Conservation (phyloP, 2,888 invertebrate genomes). For the Rhagonycha lutea region DNA sequence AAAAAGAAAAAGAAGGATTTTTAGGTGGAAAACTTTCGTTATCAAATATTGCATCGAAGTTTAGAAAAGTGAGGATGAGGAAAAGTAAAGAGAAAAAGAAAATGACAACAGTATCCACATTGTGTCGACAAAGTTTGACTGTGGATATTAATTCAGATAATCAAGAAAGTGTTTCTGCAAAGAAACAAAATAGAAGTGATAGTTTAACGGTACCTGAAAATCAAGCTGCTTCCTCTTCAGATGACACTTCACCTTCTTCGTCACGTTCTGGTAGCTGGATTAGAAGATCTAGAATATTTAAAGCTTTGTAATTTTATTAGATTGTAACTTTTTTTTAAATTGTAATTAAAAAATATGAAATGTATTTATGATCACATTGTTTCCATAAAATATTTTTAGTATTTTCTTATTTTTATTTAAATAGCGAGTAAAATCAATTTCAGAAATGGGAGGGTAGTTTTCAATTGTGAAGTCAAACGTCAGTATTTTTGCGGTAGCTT, state of each 20-base stretch:
- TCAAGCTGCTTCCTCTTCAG: constrained; percentile 36
- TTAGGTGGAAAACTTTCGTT: constrained; percentile 56
- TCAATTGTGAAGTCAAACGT: constrained; percentile 26
- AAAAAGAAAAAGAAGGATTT: constrained; percentile 45
- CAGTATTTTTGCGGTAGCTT: constrained; percentile 26
- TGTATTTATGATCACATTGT: background rate
- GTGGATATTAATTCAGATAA: constrained; percentile 58
- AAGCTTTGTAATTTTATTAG: constrained; percentile 35
- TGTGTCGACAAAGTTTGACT: constrained; percentile 76
- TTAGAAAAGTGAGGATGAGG: constrained; percentile 62
- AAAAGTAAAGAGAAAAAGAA: constrained; percentile 45
- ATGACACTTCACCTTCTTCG: constrained; percentile 38
- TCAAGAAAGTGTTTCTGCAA: constrained; percentile 31
- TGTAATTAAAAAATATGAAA: background rate
- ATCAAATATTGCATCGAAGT: constrained; percentile 63
- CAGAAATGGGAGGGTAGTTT: constrained; percentile 5
- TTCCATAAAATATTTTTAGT: background rate
- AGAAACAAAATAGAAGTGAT: constrained; percentile 22
- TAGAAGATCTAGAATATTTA: constrained; percentile 44
- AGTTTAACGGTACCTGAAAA: constrained; percentile 36
- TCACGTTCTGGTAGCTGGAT: constrained; percentile 47
- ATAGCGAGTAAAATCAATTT: background rate
- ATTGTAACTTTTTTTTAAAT: constrained; percentile 3
- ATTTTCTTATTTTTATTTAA: background rate
- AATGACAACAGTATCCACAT: constrained; percentile 67